phyloP scores from a whole-genome alignment of 2,888 invertebrate genomes.

The Acrobasis repandana region DNA sequence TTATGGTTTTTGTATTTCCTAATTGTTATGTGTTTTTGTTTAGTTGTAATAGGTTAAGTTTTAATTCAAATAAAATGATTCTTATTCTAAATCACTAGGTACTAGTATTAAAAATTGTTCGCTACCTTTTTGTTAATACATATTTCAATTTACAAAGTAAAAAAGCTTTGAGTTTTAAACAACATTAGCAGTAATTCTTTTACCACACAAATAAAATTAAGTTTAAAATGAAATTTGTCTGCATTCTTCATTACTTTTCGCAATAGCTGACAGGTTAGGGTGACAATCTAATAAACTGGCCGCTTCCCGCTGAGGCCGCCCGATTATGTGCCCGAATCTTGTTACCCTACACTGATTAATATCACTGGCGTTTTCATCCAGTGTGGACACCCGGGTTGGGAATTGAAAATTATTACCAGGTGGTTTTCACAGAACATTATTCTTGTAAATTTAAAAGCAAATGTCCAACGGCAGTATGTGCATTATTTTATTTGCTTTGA shows the following conservation, averaged over 20 bases:
- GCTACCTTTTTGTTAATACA: too few species aligned
- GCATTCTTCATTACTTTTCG: constrained; percentile 31
- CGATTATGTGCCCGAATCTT: constrained; percentile 74
- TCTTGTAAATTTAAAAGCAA: neutral
- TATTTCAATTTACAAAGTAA: too few species aligned
- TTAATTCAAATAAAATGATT: too few species aligned
- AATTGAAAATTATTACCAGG: constrained; percentile 23
- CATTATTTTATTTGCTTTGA: too few species aligned
- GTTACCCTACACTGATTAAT: constrained; percentile 81
- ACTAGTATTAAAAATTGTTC: too few species aligned
- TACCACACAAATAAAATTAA: constrained; percentile 13
- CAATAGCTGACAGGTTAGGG: constrained; percentile 66
- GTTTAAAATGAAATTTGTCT: constrained; percentile 23
- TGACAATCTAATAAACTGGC: constrained; percentile 78
- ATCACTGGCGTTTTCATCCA: constrained; percentile 43
- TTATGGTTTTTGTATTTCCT: too few species aligned
- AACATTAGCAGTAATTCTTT: neutral
- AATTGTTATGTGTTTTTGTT: too few species aligned
- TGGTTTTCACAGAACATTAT: constrained; percentile 26
- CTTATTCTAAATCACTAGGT: too few species aligned
- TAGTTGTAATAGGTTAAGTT: too few species aligned
- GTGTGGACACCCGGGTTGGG: constrained; percentile 11
- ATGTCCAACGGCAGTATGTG: neutral
- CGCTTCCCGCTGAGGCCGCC: constrained; percentile 73
- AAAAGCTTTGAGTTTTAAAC: too few species aligned